Conservation (phyloP, 2,888 invertebrate genomes). For the Drosophila nigricruria region DNA sequence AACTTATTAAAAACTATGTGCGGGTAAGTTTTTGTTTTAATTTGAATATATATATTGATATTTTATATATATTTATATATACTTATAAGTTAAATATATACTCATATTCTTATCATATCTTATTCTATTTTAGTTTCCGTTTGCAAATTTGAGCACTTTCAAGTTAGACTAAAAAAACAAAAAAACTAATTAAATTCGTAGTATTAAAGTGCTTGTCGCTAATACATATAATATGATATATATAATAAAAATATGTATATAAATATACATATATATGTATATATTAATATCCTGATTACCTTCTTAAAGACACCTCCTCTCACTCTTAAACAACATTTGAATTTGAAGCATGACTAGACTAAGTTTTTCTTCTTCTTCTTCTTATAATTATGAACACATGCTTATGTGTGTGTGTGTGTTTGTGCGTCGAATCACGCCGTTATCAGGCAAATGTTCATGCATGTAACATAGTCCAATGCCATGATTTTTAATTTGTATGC, state of each 20-base stretch:
- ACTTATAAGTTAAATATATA: background rate
- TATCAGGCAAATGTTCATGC: slow-evolving; percentile 37
- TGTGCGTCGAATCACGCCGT: slow-evolving; percentile 31
- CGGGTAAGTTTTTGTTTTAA: background rate
- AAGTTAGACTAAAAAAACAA: background rate
- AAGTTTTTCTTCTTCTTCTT: too few species aligned
- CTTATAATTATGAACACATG: too few species aligned
- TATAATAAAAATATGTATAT: background rate
- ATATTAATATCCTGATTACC: background rate
- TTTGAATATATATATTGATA: background rate
- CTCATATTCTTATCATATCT: background rate
- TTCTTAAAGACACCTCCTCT: background rate
- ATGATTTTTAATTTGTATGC: slow-evolving; percentile 44
- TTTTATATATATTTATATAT: background rate
- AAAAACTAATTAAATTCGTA: background rate
- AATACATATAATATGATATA: background rate
- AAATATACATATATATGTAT: background rate
- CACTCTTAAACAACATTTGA: too few species aligned
- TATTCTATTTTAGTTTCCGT: background rate
- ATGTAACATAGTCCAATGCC: slow-evolving; percentile 32
- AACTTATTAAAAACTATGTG: background rate
- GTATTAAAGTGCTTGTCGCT: background rate
- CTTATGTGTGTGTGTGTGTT: too few species aligned
- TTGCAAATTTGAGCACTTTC: background rate
- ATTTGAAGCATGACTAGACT: background rate